A percentile compares a stretch with the other conserved stretches of the same genome.
phyloP scores from a whole-genome alignment of 1,140 invertebrate species.

The Pteromalus puparum region DNA sequence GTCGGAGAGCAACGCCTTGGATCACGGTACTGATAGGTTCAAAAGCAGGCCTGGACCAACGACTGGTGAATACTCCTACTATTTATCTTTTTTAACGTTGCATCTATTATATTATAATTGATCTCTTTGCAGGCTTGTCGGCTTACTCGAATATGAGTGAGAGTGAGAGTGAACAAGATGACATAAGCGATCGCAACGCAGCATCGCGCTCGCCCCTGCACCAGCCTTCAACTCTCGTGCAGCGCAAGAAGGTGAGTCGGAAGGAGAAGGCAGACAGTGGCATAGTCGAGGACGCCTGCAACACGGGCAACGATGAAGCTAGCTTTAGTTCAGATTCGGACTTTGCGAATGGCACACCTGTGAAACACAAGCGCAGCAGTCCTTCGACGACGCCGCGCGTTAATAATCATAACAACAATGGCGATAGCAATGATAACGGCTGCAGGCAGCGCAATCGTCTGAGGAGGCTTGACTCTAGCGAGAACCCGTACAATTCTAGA shows the following conservation, averaged over 20 bases:
- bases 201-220: conserved; percentile 9
- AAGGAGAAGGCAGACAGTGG: conserved; percentile 55
- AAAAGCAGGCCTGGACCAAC: background rate
- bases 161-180: conserved; percentile 57
- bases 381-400: background rate
- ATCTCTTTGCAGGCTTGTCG: background rate
- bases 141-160: conserved; percentile 57
- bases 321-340: conserved; percentile 56
- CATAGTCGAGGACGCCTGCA: conserved; percentile 55
- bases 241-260: background rate
- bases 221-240: background rate
- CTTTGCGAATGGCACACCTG: conserved; percentile 31
- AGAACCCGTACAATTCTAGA: conserved; percentile 12
- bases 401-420: conserved; percentile 22
- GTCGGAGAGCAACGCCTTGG: background rate
- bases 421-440: background rate
- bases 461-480: background rate
- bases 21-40: background rate
- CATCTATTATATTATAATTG: background rate
- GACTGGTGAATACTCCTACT: conserved; percentile 3
- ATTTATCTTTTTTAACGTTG: background rate
- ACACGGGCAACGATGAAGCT: conserved; percentile 54
- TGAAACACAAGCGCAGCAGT: conserved; percentile 42
- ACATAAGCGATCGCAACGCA: conserved; percentile 59
- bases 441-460: background rate